These are phyloP conservation scores for Phenganax marumi DNA, from an alignment of 92 coral and sea anemone species.

Conservation along the genomic window DNA sequence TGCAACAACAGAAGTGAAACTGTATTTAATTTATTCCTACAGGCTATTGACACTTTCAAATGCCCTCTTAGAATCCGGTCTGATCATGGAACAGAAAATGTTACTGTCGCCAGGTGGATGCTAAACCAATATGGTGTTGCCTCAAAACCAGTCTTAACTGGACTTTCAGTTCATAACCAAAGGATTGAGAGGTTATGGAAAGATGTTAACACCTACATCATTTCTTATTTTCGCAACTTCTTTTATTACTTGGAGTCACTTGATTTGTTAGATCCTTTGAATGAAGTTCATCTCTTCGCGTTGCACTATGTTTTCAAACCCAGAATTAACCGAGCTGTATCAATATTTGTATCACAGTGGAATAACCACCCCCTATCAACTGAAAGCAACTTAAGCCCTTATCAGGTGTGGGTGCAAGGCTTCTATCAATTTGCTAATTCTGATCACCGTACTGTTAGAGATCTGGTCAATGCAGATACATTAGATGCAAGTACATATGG, in stretches of 20 bases:
- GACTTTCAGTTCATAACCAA: constrained; percentile 55
- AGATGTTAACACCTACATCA: constrained; percentile 29
- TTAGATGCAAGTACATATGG: constrained; percentile 48
- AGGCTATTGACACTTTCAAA: constrained; percentile 42
- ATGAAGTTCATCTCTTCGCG: constrained; percentile 41
- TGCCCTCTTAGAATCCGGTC: constrained; percentile 51
- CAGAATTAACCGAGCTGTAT: constrained; percentile 24
- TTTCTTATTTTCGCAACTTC: constrained; percentile 43
- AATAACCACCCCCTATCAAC: constrained; percentile 55
- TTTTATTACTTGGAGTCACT: constrained; percentile 46
- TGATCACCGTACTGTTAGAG: constrained; percentile 38
- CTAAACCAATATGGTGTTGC: constrained; percentile 38
- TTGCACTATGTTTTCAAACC: constrained; percentile 42
- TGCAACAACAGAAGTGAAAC: constrained; percentile 47
- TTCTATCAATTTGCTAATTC: constrained; percentile 55
- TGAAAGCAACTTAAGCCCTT: constrained; percentile 35
- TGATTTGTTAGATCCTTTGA: constrained; percentile 31
- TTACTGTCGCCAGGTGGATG: constrained; percentile 53
- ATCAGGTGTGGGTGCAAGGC: constrained; percentile 52
- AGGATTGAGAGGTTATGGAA: constrained; percentile 44
- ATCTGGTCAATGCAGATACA: constrained; percentile 46
- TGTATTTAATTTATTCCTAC: constrained; percentile 39
- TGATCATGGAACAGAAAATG: constrained; percentile 50
- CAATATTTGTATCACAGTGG: constrained; percentile 47
- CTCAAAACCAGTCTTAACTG: constrained; percentile 43